These are phyloP conservation scores for Cataglyphis altisquamis DNA, from an alignment of 2,888 invertebrate species.

Conservation along the genomic window DNA sequence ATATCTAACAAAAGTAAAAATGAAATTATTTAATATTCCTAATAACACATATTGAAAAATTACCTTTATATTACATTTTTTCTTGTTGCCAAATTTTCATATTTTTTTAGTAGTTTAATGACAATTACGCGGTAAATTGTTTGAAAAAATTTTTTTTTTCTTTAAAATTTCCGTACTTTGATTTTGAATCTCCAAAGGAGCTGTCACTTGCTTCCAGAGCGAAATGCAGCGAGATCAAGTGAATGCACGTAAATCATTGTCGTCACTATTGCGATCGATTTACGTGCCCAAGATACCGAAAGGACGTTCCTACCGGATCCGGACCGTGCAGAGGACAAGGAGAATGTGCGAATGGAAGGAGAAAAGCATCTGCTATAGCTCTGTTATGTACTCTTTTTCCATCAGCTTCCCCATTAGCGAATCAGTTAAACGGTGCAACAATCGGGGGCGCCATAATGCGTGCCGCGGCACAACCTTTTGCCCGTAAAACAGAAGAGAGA, in stretches of 20 bases:
- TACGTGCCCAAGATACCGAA: constrained; percentile 37
- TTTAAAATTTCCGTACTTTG: not conserved
- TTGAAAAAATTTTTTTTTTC: not conserved
- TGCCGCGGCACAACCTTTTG: constrained; percentile 23
- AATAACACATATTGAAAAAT: not conserved
- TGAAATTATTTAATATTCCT: not conserved
- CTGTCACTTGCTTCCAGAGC: not conserved
- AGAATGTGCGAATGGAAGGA: not conserved
- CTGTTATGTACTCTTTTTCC: constrained; percentile 48
- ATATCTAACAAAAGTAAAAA: not conserved
- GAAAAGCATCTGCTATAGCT: constrained; percentile 31
- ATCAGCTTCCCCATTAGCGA: constrained; percentile 46
- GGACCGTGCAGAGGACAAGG: not conserved
- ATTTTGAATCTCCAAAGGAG: not conserved
- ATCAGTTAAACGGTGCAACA: constrained; percentile 49
- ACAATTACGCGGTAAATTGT: not conserved
- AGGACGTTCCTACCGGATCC: not conserved
- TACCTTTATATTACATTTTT: not conserved
- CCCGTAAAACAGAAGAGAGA: constrained; percentile 25
- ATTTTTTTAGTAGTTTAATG: not conserved
- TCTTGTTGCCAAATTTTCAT: not conserved
- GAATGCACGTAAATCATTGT: constrained; percentile 43
- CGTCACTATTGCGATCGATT: constrained; percentile 44
- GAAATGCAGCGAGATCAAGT: constrained; percentile 33
- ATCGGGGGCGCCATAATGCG: constrained; percentile 34